phyloP scores from a whole-genome alignment of 2,113 vertebrate genomes.

The Crotalus viridis region DNA sequence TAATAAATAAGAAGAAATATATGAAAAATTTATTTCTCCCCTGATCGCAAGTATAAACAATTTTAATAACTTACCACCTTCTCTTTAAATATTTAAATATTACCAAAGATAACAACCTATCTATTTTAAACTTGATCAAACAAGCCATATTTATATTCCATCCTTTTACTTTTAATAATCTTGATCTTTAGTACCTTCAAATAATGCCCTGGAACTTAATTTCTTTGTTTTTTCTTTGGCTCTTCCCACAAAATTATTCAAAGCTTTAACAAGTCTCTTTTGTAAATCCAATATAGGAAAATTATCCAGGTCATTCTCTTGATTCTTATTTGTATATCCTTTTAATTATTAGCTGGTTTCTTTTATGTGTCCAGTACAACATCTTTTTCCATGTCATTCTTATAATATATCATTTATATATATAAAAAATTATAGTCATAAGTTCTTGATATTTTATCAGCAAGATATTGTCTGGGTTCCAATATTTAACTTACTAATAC shows the following conservation, averaged over 20 bases:
- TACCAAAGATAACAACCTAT: not conserved
- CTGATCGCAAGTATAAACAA: not conserved
- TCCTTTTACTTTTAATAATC: not conserved
- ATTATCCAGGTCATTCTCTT: not conserved
- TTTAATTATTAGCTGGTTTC: not conserved
- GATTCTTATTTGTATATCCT: not conserved
- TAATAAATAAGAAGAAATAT: not conserved
- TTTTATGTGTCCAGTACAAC: not conserved
- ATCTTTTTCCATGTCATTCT: not conserved
- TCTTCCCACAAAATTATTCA: not conserved
- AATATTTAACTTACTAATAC: too few relatives aligned
- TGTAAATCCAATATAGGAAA: not conserved
- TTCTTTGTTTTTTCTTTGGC: not conserved
- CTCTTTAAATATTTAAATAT: not conserved
- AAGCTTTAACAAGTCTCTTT: not conserved
- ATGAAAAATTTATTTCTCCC: not conserved
- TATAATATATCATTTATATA: not conserved
- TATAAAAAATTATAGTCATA: too few relatives aligned
- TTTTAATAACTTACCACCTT: not conserved
- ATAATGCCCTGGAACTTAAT: not conserved
- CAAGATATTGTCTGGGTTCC: too few relatives aligned
- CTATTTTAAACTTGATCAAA: not conserved
- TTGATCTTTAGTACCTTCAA: not conserved
- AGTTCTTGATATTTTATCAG: too few relatives aligned
- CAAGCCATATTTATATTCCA: not conserved